Evolutionary conservation across 2,797 vertebrate species (phyloP).

Genomic region (Amazonetta brasiliensis): DNA sequence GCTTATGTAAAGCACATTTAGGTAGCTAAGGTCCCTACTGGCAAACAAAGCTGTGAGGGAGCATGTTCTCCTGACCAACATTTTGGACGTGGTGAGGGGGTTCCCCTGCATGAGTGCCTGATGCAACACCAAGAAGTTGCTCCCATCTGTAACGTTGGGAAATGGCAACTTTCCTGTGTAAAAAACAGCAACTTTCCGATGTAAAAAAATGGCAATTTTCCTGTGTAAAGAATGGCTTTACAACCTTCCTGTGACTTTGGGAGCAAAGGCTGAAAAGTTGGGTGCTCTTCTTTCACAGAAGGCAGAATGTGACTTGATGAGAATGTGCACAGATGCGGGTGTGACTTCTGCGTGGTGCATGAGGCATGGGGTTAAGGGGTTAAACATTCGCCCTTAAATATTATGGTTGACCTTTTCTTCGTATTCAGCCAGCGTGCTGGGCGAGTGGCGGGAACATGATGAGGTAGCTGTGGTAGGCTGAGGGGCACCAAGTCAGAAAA

Average conservation of each 20-base stretch:
- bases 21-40: rapidly evolving
- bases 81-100: rapidly evolving
- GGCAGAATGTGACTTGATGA: too few relatives aligned
- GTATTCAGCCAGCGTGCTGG: neutral
- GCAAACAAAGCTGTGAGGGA: neutral
- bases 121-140: too few relatives aligned
- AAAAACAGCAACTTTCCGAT: rapidly evolving
- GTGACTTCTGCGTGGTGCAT: neutral
- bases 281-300: too few relatives aligned
- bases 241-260: neutral
- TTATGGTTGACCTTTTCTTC: neutral
- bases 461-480: neutral
- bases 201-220: neutral
- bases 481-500: too few relatives aligned
- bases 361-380: neutral
- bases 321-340: too few relatives aligned
- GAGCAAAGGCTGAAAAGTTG: neutral
- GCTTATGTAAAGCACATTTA: rapidly evolving
- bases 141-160: rapidly evolving
- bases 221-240: rapidly evolving
- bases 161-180: rapidly evolving
- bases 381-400: neutral
- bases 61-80: neutral
- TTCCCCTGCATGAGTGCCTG: neutral
- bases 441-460: rapidly evolving